Conservation (phyloP, 2,797 vertebrate genomes). For the Bovichtus variegatus region DNA sequence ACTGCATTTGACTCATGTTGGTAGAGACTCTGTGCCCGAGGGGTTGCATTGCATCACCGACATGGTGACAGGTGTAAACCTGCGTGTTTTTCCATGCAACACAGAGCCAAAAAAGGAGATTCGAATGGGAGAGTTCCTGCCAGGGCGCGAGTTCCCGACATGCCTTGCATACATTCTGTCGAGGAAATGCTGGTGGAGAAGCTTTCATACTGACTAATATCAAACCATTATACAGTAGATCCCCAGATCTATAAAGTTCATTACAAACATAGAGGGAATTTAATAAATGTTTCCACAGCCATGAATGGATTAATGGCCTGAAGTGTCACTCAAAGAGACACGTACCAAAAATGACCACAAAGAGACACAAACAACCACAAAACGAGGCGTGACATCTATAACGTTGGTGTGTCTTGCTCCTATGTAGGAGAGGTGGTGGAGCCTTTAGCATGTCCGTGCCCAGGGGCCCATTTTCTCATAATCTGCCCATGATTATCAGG, state of each 20-base stretch:
- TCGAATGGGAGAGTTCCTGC: not conserved
- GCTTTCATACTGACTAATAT: not conserved
- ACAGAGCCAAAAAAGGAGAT: slow-evolving; percentile 33
- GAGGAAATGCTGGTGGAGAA: not conserved
- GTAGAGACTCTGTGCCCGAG: slow-evolving; percentile 3
- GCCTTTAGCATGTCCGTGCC: no score
- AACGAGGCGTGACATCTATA: no score
- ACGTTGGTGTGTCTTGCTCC: no score
- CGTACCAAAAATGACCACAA: no score
- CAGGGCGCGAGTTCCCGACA: not conserved
- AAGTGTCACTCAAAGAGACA: no score
- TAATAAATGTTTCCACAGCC: not conserved
- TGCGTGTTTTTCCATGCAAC: slow-evolving; percentile 11
- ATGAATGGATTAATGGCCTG: no score
- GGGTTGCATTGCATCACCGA: not conserved
- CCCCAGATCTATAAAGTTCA: not conserved
- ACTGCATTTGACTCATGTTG: slow-evolving; percentile 53
- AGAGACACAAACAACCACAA: no score
- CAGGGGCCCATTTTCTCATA: no score
- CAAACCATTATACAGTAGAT: not conserved
- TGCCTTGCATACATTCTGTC: not conserved
- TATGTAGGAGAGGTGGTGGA: no score
- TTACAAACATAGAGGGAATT: not conserved
- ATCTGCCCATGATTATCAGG: no score
- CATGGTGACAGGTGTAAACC: slow-evolving; percentile 19